phyloP scores from a whole-genome alignment of 2,888 invertebrate genomes.

The Epinotia brunnichana region DNA sequence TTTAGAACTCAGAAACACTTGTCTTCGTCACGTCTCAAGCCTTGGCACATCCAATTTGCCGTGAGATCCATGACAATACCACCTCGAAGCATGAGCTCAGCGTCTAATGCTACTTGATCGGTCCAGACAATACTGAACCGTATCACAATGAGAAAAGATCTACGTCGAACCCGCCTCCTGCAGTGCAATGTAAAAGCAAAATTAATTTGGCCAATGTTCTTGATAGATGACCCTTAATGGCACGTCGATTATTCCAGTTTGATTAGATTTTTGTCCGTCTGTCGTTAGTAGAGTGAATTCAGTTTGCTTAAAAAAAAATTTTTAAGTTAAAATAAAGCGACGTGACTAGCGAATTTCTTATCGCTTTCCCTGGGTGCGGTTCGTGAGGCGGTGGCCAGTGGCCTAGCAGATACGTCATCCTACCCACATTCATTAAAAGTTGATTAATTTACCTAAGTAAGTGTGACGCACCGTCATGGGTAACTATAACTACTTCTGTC shows the following conservation, averaged over 20 bases:
- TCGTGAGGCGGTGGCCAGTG: slow-evolving; percentile 11
- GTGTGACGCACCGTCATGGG: background rate
- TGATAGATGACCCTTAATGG: slow-evolving; percentile 36
- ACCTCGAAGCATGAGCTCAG: slow-evolving; percentile 51
- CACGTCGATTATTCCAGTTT: slow-evolving; percentile 26
- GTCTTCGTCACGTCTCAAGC: slow-evolving; percentile 45
- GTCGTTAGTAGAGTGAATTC: background rate
- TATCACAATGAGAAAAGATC: slow-evolving; percentile 24
- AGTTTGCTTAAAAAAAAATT: background rate
- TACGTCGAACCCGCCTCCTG: background rate
- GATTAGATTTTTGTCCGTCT: slow-evolving; percentile 16
- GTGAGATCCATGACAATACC: slow-evolving; percentile 60
- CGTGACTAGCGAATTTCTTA: slow-evolving; percentile 34
- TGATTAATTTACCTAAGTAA: slow-evolving; percentile 30
- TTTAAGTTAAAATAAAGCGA: background rate
- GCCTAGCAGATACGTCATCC: slow-evolving; percentile 25
- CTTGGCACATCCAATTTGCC: slow-evolving; percentile 66
- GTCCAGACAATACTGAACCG: slow-evolving; percentile 21
- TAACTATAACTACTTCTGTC: background rate
- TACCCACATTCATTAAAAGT: slow-evolving; percentile 35
- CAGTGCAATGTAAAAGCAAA: slow-evolving; percentile 29
- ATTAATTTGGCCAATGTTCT: slow-evolving; percentile 39
- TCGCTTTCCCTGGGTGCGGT: slow-evolving; percentile 35
- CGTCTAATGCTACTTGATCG: slow-evolving; percentile 44
- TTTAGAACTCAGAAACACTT: slow-evolving; percentile 38